These are phyloP conservation scores for Pseudococcus viburni DNA, from an alignment of 2,888 invertebrate species.

Conservation along the genomic window DNA sequence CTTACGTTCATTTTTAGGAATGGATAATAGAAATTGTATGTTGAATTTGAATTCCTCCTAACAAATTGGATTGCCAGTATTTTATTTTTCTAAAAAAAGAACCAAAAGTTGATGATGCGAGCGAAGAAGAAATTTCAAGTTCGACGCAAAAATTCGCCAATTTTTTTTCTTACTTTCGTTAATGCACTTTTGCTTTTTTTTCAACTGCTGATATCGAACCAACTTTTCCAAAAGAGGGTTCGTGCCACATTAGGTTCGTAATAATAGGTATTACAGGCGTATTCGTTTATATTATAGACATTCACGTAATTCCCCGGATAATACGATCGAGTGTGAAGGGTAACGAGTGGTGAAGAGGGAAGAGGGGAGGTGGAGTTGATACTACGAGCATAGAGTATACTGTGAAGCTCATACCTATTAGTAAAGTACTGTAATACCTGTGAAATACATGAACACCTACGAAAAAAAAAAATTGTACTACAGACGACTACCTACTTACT, in stretches of 20 bases:
- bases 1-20: too few species aligned
- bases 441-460: neutral
- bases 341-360: neutral
- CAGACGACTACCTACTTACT: neutral
- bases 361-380: neutral
- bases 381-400: neutral
- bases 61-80: too few species aligned
- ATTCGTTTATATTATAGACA: neutral
- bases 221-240: neutral
- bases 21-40: too few species aligned
- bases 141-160: neutral
- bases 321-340: neutral
- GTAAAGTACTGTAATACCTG: neutral
- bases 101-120: neutral
- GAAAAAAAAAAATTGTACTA: neutral
- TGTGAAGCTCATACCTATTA: neutral
- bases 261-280: conserved; percentile 35
- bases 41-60: too few species aligned
- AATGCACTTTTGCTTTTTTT: neutral
- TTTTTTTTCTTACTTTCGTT: neutral
- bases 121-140: neutral
- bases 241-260: neutral
- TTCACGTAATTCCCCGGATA: conserved; percentile 12
- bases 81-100: too few species aligned
- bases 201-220: neutral